Evolutionary conservation across 1,140 invertebrate genomes (phyloP), one percentile per base, ranked within the genome.

Genomic region (Atta texana): DNA sequence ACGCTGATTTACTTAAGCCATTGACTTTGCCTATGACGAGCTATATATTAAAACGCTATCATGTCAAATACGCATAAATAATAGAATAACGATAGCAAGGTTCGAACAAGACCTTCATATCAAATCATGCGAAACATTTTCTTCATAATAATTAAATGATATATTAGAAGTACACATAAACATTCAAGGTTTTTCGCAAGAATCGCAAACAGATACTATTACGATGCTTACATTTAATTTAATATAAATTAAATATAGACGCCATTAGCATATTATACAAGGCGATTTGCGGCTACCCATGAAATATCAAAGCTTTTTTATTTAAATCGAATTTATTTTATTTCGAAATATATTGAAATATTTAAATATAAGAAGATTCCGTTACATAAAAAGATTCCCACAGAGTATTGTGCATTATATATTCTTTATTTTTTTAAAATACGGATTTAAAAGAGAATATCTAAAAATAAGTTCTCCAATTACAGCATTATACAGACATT

Each of bases 1-100:
- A 21, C 51, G 51, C 68, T 74, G 80, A 81, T 81, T 81, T 82
- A 82, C 55, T 82, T 82, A 72, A 69, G 49, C 80, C 39, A 82
- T 61, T 61, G 80, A 74, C 55, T 82, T 82, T 61, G 21, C 39
- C 39, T 18, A 51, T 49, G 24, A 55, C 78, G 53, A 82, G 34
- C 68, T 74, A 74, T 44, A 69, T 71, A 57, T 21, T 57, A 64
- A 81, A 71, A 81, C 49, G 64, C 76, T 55, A 63, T 69, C 55
- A 81, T 81, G 57, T 69, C 21, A 51, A 71, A 69, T 71, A 44
- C 16, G n/a, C 31, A 55, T 39, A 55, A 69, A 55, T 51, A 10
- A 80, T 55, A 69, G 14, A 69, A 69, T 61, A 82, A 82, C n/a
- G 39, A 74, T 74, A 59, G 21, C 66, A 14, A 59, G 16, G 14